Base-by-base conservation (phyloP, 1,140 invertebrate species). In the Pectinophora gossypiella region DNA sequence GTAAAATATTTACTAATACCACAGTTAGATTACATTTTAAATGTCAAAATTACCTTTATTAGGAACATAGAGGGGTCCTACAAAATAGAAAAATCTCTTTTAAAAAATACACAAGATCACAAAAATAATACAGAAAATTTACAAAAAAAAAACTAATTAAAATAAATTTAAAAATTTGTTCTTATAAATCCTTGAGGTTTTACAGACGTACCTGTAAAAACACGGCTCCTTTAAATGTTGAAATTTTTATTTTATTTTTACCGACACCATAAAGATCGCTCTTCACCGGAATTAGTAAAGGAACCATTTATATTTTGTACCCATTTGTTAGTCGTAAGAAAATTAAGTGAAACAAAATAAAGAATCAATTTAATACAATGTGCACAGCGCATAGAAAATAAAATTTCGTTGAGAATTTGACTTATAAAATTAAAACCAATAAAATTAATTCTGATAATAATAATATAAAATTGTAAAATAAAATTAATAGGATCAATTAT, bases 181-280 rank as follows among this genome's bases (percentile, higher is more conserved):
- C 71, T 72, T 72, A 73, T 61, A 53, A n/a, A 68, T 71, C 69
- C 72, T 56, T 64, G 71, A 56, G 53, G 70, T 64, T 72, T 73
- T 82, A 85, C 60, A 84, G 75, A 60, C 67, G 78, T 76, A 85
- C 81, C 81, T 85, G 81, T 56, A 82, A 85, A 72, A 65, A 76
- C 70, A 68, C 54, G 64, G 54, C 59, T 54, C 56, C 56, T 59
- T 66, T 59, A 15, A 51, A 46, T 47, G 46, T 47, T 47, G n/a
- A n/a, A n/a, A n/a, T n/a, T n/a, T n/a, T n/a, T n/a, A n/a, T n/a
- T n/a, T n/a, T n/a, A 10, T 16, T 13, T 40, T 51, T 46, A 64
- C 71, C 72, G 59, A 63, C 72, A 77, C 70, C 70, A 50, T 27
- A 32, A 59, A 52, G 54, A 50, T 51, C 47, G 50, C 50, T 53